Evolutionary conservation across 2,888 invertebrate species (phyloP).

Genomic region (Calameuta filiformis): DNA sequence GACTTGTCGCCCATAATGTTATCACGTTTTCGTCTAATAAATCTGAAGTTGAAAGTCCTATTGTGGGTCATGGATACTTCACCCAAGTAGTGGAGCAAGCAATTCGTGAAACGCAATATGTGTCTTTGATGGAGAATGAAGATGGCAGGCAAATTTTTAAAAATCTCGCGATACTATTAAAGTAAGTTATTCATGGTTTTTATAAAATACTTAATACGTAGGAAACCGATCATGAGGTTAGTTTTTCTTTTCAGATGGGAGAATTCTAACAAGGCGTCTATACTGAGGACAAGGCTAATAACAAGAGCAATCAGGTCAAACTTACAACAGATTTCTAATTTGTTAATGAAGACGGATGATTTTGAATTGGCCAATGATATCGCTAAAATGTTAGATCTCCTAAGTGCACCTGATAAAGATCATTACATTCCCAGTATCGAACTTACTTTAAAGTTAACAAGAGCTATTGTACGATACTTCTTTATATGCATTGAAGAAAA

Average conservation of each 20-base stretch:
- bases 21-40: slow-evolving; percentile 51
- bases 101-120: slow-evolving; percentile 55
- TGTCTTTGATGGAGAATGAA: slow-evolving; percentile 40
- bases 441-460: slow-evolving; percentile 76
- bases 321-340: slow-evolving; percentile 66
- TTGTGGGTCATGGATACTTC: slow-evolving; percentile 50
- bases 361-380: slow-evolving; percentile 68
- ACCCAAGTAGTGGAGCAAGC: slow-evolving; percentile 59
- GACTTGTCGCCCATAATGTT: slow-evolving; percentile 72
- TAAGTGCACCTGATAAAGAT: slow-evolving; percentile 72
- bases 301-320: slow-evolving; percentile 67
- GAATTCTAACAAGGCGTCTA: slow-evolving; percentile 65
- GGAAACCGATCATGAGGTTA: slow-evolving; percentile 51
- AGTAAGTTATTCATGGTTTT: slow-evolving; percentile 38
- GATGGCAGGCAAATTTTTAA: slow-evolving; percentile 66
- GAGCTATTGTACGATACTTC: slow-evolving; percentile 80
- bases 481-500: slow-evolving; percentile 77
- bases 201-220: slow-evolving; percentile 48
- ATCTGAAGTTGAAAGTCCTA: slow-evolving; percentile 51
- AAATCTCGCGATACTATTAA: slow-evolving; percentile 66
- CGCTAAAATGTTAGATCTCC: slow-evolving; percentile 73
- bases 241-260: slow-evolving; percentile 72
- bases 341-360: slow-evolving; percentile 60
- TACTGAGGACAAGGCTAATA: slow-evolving; percentile 65
- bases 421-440: slow-evolving; percentile 74